A percentile compares a stretch with the other conserved stretches of the same genome.
Conservation (phyloP, 2,797 vertebrate species). For the Labeo calbasu region DNA sequence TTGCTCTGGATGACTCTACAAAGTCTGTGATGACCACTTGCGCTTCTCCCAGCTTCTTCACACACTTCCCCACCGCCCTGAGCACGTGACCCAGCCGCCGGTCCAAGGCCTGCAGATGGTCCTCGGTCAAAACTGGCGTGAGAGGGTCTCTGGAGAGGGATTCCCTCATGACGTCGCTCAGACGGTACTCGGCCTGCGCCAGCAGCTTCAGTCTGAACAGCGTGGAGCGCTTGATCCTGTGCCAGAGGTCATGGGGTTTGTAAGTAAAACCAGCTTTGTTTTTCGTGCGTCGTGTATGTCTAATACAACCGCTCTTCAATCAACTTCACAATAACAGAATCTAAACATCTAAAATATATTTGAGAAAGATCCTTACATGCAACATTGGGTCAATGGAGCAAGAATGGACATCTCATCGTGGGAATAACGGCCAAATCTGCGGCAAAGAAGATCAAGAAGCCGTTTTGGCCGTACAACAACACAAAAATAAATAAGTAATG, state of each 20-base stretch:
- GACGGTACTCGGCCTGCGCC: constrained; percentile 77
- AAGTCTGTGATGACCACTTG: constrained; percentile 81
- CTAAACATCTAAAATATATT: not conserved
- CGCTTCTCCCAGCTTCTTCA: constrained; percentile 77
- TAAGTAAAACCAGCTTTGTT: not conserved
- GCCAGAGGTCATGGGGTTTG: not conserved
- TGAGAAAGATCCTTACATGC: constrained; percentile 82
- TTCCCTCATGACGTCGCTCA: constrained; percentile 93
- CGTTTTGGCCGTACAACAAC: not conserved
- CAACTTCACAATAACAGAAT: not conserved
- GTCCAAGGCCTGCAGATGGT: constrained; percentile 90
- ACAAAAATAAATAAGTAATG: not conserved
- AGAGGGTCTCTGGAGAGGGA: constrained; percentile 85
- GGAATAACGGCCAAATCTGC: constrained; percentile 90
- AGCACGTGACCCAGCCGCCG: constrained; percentile 86
- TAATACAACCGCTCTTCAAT: not conserved
- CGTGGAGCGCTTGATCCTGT: constrained; percentile 90
- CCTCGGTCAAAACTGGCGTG: constrained; percentile 84
- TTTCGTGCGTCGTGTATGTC: not conserved
- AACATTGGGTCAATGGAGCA: constrained; percentile 91
- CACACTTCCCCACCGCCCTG: constrained; percentile 77
- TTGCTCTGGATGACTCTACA: constrained; percentile 37
- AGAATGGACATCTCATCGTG: constrained; percentile 91
- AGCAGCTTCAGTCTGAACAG: constrained; percentile 85
- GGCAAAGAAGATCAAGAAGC: constrained; percentile 35